Base-by-base conservation (phyloP, 35 echinoderm and acorn worm genomes). In the Ophiothrix spiculata region DNA sequence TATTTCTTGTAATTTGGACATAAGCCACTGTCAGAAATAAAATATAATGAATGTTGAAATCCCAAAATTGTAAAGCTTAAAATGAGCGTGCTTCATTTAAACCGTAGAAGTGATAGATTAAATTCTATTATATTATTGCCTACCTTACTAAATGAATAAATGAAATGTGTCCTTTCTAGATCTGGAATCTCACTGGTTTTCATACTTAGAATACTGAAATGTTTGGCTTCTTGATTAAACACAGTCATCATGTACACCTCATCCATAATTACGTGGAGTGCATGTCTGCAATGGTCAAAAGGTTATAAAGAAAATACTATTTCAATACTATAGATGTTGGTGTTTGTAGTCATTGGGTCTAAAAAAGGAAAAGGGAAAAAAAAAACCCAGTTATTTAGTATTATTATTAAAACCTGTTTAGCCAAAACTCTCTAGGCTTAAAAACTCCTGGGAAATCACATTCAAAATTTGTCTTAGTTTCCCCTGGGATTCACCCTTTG, bases 121-220 rank as follows among this genome's bases (percentile, higher is more conserved):
- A n/a, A n/a, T n/a, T n/a, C n/a, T n/a, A n/a, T n/a, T n/a, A n/a
- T n/a, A n/a, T n/a, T n/a, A n/a, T n/a, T n/a, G n/a, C n/a, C n/a
- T 86, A 88, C 86, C 86, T 88, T 88, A 60, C 86, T 88, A 1
- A 56, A 77, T 1, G 76, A 42, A 39, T 76, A 88, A 33, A 88
- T 78, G 38, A 88, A 80, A 63, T 88, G 86, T 21, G 77, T 78
- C 33, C 85, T 88, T 32, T 88, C 31, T 28, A 56, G 86, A 39
- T 88, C 86, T 21, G 86, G 86, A 0, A 88, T 36, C 32, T 88
- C 86, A 28, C 76, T 76, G 31, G 77, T 75, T 64, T 88, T 88
- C 16, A 88, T 37, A 14, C 78, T 36, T 0, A 88, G 45, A 25
- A 88, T 37, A 31, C 86, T 88, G 25, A 37, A 56, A 36, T 35